These are phyloP conservation scores for Thymelicus acteon DNA, from an alignment of 2,888 invertebrate species.

Conservation along the genomic window DNA sequence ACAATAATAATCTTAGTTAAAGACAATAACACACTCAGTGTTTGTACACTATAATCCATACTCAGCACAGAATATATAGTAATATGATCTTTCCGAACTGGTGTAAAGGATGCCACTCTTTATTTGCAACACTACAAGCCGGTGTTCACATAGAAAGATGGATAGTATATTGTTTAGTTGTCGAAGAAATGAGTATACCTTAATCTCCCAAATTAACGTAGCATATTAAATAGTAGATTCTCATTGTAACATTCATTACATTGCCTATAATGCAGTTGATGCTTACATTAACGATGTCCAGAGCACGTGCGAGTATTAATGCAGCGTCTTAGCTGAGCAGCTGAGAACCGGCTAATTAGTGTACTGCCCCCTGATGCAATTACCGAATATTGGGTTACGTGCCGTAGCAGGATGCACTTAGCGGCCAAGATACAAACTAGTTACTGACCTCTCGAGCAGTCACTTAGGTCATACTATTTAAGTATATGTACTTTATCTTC, in stretches of 20 bases:
- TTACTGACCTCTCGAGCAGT: conserved; percentile 55
- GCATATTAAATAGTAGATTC: not conserved
- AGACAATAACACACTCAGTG: too few relatives aligned
- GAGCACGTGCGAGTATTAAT: conserved; percentile 57
- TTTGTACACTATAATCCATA: too few relatives aligned
- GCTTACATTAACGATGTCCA: conserved; percentile 3
- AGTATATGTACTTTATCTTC: conserved; percentile 7
- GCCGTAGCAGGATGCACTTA: conserved; percentile 74
- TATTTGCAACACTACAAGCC: too few relatives aligned
- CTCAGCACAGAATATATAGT: too few relatives aligned
- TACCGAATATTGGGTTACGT: conserved; percentile 49
- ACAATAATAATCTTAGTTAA: too few relatives aligned
- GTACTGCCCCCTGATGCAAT: conserved; percentile 75
- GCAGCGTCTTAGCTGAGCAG: conserved; percentile 68
- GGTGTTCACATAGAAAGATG: too few relatives aligned
- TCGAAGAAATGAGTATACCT: too few relatives aligned
- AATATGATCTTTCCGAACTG: too few relatives aligned
- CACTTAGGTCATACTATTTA: conserved; percentile 21
- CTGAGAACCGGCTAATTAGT: conserved; percentile 74
- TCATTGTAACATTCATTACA: not conserved
- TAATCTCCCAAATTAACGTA: not conserved
- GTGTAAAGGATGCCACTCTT: too few relatives aligned
- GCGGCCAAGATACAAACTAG: conserved; percentile 74
- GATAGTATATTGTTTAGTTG: too few relatives aligned
- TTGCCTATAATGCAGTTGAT: not conserved